These are phyloP conservation scores for Podargus strigoides DNA, from an alignment of 2,797 vertebrate species.

Conservation along the genomic window DNA sequence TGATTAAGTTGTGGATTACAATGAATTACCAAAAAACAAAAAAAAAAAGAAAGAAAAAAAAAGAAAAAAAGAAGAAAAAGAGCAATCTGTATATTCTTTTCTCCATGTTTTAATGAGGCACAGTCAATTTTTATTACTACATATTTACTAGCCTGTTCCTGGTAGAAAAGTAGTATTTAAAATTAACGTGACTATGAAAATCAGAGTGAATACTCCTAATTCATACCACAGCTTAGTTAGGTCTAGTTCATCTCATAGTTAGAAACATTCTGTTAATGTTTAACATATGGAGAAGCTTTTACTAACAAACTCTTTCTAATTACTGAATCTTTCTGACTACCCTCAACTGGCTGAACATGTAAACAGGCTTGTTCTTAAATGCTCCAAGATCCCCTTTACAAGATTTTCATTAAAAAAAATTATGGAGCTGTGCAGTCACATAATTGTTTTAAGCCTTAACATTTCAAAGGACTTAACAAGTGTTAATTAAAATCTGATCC, in stretches of 20 bases:
- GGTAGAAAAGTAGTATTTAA: constrained; percentile 21
- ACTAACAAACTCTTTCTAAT: constrained; percentile 4
- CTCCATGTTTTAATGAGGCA: constrained; percentile 10
- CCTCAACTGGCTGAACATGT: background rate
- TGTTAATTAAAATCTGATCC: constrained; percentile 9
- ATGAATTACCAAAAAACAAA: background rate
- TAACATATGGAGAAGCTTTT: constrained; percentile 8
- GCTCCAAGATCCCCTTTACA: background rate
- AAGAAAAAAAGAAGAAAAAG: background rate
- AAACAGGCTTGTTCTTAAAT: background rate
- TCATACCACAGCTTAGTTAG: background rate
- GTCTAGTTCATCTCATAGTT: background rate
- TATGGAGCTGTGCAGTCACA: background rate
- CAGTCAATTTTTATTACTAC: constrained; percentile 23
- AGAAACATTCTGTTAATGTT: background rate
- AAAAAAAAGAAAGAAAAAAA: background rate
- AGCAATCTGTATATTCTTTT: background rate
- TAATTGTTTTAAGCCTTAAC: constrained; percentile 17
- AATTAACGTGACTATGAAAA: constrained; percentile 19
- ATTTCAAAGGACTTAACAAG: constrained; percentile 12
- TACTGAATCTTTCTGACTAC: background rate
- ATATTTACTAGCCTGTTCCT: background rate
- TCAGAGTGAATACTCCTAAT: background rate
- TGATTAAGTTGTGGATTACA: constrained; percentile 16
- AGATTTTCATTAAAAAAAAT: background rate